phyloP scores from a whole-genome alignment of 1,140 invertebrate species.

The Propsilocerus akamusi region DNA sequence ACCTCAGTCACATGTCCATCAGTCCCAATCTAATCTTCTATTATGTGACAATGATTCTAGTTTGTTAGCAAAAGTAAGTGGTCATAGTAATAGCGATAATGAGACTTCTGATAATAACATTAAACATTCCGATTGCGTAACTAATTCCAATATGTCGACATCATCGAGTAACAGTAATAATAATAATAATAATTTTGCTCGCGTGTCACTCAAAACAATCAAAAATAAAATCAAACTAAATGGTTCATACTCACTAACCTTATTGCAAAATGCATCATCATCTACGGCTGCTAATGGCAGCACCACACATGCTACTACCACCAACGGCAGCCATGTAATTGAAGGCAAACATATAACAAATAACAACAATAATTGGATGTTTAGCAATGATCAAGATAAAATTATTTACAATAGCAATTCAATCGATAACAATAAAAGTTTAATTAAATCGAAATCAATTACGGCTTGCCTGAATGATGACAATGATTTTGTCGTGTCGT shows the following conservation, averaged over 20 bases:
- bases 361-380: neutral
- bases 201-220: conserved; percentile 7
- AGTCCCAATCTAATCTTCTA: conserved; percentile 5
- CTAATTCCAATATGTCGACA: neutral
- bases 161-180: conserved; percentile 2
- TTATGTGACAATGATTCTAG: conserved; percentile 7
- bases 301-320: too few relatives aligned
- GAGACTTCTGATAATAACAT: neutral
- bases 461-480: neutral
- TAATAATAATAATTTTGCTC: neutral
- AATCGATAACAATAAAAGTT: conserved; percentile 1
- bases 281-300: too few relatives aligned
- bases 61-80: neutral
- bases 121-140: neutral
- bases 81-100: neutral
- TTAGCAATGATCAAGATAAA: neutral
- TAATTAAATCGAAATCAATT: conserved; percentile 4
- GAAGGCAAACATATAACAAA: neutral
- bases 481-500: neutral
- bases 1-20: neutral
- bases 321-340: neutral
- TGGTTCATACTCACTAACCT: conserved; percentile 1
- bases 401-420: conserved; percentile 1
- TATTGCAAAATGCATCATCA: conserved; percentile 1
- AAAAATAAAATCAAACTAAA: conserved; percentile 5